Conservation (phyloP, 2,888 invertebrate genomes). For the Euplexia lucipara region DNA sequence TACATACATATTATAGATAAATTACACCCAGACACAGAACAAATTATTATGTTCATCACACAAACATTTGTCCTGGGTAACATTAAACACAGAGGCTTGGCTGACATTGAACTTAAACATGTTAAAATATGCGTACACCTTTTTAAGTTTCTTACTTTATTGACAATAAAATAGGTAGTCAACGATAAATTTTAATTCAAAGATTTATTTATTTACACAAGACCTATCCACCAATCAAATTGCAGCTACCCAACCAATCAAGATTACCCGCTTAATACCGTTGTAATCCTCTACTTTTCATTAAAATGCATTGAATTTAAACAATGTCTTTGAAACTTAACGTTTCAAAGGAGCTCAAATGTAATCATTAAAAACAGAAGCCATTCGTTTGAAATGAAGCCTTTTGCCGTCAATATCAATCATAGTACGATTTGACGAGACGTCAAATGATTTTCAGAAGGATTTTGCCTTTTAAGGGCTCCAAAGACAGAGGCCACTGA, state of each 20-base stretch:
- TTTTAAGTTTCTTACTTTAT: too few species aligned
- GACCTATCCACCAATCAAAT: slow-evolving; percentile 33
- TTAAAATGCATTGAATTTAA: slow-evolving; percentile 52
- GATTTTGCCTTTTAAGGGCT: slow-evolving; percentile 11
- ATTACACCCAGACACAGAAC: too few species aligned
- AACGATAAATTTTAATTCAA: too few species aligned
- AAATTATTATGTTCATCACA: too few species aligned
- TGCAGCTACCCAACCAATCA: slow-evolving; percentile 28
- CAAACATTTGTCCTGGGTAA: too few species aligned
- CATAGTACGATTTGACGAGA: slow-evolving; percentile 55
- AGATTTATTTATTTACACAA: slow-evolving; percentile 5
- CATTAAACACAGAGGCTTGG: too few species aligned
- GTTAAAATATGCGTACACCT: too few species aligned
- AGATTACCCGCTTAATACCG: slow-evolving; percentile 19
- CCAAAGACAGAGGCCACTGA: not conserved
- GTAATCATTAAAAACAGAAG: slow-evolving; percentile 58
- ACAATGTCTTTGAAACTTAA: slow-evolving; percentile 45
- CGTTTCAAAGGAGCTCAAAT: slow-evolving; percentile 51
- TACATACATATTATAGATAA: too few species aligned
- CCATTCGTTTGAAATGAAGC: slow-evolving; percentile 48
- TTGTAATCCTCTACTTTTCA: slow-evolving; percentile 45
- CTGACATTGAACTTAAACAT: too few species aligned
- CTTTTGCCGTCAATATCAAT: slow-evolving; percentile 59
- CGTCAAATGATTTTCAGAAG: slow-evolving; percentile 53
- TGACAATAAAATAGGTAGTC: too few species aligned